phyloP scores from a whole-genome alignment of 2,888 invertebrate genomes.

The Leucania comma region DNA sequence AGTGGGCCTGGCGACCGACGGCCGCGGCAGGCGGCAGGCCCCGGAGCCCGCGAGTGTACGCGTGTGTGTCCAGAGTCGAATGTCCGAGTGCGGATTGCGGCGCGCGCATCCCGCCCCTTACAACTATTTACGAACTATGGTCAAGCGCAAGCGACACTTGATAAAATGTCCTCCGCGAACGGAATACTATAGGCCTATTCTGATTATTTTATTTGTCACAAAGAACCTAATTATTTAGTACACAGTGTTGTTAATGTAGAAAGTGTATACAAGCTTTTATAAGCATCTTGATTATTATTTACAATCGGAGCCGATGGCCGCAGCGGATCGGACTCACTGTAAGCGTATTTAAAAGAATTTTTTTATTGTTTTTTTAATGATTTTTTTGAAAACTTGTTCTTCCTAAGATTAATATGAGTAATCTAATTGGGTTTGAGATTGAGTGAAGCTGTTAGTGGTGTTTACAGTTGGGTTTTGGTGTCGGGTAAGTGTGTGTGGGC shows the following conservation, averaged over 20 bases:
- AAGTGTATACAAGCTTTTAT: conserved; percentile 84
- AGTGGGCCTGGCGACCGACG: conserved; percentile 6
- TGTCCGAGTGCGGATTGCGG: conserved; percentile 54
- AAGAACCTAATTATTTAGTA: conserved; percentile 76
- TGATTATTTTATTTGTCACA: conserved; percentile 71
- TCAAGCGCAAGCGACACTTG: conserved; percentile 73
- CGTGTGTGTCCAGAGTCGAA: conserved; percentile 47
- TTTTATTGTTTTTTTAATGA: conserved; percentile 70
- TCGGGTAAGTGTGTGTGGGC: conserved; percentile 70
- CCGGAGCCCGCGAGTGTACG: conserved; percentile 17
- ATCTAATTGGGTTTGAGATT: conserved; percentile 67
- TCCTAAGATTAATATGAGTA: conserved; percentile 72
- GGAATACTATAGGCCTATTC: conserved; percentile 79
- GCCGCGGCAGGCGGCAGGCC: not conserved
- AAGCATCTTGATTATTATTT: conserved; percentile 84
- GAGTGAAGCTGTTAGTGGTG: conserved; percentile 72
- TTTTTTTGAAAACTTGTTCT: conserved; percentile 70
- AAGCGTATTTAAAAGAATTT: conserved; percentile 81
- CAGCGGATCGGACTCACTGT: conserved; percentile 75
- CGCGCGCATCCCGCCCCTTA: conserved; percentile 66
- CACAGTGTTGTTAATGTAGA: conserved; percentile 83
- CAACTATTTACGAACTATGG: conserved; percentile 71
- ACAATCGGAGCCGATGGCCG: conserved; percentile 77
- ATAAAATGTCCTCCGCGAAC: conserved; percentile 66
- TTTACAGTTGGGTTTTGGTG: conserved; percentile 65